Conservation (phyloP, 1,140 invertebrate species). For the Bombus terrestris region DNA sequence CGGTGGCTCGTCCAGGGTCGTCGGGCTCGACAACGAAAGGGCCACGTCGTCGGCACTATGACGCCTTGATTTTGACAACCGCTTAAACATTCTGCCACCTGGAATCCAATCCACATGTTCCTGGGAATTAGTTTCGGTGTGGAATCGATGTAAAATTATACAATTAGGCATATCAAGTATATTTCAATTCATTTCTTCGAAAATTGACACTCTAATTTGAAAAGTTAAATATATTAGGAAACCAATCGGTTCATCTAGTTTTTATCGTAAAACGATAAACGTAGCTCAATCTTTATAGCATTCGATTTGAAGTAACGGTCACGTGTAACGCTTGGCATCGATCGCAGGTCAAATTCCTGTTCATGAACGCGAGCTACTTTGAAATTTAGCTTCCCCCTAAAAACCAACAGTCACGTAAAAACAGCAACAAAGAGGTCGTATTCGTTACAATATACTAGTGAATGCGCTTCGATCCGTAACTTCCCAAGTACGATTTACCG, state of each 20-base stretch:
- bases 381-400: conserved; percentile 24
- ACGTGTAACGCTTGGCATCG: not conserved
- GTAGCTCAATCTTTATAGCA: not conserved
- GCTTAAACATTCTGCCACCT: conserved; percentile 77
- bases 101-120: conserved; percentile 1
- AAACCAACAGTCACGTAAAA: conserved; percentile 24
- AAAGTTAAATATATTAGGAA: not conserved
- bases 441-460: conserved; percentile 42
- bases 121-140: not conserved
- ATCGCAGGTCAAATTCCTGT: conserved; percentile 39
- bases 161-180: not conserved
- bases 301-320: conserved; percentile 36
- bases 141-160: not conserved
- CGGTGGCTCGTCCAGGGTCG: conserved; percentile 71
- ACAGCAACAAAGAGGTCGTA: not conserved
- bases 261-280: not conserved
- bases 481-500: conserved; percentile 65
- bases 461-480: conserved; percentile 43
- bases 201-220: no score
- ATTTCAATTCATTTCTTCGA: no score
- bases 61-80: conserved; percentile 79
- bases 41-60: conserved; percentile 79
- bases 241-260: no score
- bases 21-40: conserved; percentile 60
- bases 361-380: not conserved